Base-by-base conservation (phyloP, 1,140 invertebrate genomes). In the Maniola jurtina region DNA sequence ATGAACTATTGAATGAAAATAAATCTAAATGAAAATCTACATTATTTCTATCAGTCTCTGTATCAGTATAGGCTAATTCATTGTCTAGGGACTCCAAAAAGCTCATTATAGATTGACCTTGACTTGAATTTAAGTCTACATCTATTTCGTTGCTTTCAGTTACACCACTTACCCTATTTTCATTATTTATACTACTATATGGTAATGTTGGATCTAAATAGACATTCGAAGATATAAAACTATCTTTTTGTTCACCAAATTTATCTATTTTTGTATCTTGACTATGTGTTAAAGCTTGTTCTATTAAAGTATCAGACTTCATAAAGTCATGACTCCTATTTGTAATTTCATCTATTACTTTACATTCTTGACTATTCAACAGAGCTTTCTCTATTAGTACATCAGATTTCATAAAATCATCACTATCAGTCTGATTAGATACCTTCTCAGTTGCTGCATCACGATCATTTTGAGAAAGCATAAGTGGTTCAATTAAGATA, bases 11-110 rank as follows among this genome's bases (percentile, higher is more conserved):
- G 83, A 84, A 87, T 58, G 83, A 81, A 73, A 87, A 89, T 70
- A 90, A 77, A 73, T 90, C 88, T 70, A 89, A 57, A 61, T 84
- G 83, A 58, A 87, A 89, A 68, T 90, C 86, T 57, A 81, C 77
- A 77, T 75, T 82, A 72, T 73, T 82, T 71, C 79, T 83, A 74
- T 82, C 78, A 77, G 83, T 79, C 70, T 83, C 83, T 40, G 84
- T 76, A 61, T 79, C 83, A 40, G 84, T 77, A 61, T 79, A 87
- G 13, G 78, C 74, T 45, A 86, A 70, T 67, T 81, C 78, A 61
- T 80, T 83, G 65, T 81, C 83, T 65, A 89, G 70, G 5, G 81
- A 77, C 47, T 89, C 87, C 70, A 89, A 81, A 65, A 88, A 88
- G 62, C 82, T 85, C 63, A 89, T 79, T 65, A 88, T 80, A 71